Base-by-base conservation (phyloP, 2,797 vertebrate genomes). In the Pseudochromis fuscus region DNA sequence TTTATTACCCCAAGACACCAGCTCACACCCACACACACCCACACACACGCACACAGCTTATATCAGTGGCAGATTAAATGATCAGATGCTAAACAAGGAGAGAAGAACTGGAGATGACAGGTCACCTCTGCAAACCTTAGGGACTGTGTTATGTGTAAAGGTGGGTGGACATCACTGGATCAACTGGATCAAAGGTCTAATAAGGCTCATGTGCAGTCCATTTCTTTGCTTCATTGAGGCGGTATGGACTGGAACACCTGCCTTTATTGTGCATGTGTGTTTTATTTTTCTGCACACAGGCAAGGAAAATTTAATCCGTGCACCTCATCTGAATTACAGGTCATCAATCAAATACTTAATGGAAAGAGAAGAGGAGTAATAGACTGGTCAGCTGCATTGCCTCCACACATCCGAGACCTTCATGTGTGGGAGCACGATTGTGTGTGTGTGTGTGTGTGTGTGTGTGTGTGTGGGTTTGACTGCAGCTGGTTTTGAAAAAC, bases 401-500 rank as follows among this genome's bases (percentile, higher is more conserved):
- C 61, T 75, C 38, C 66, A 24, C 10, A 65, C 66, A 76, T 57
- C 71, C 37, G 27, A 50, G 71, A 72, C 74, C 59, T 42, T 67
- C 28, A 57, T 35, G 51, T 52, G 30, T 62, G 56, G 50, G 19
- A 45, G 56, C 44, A 37, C 15, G 1, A 30, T 19, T 42, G 44
- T 72, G 35, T 66, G 35, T 72, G 45, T 70, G 64, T n/a, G n/a
- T n/a, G n/a, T n/a, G n/a, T n/a, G n/a, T 68, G 25, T 42, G 45
- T 69, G 59, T 23, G 48, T 73, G 71, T 68, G 57, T 61, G 33
- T 79, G 66, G 27, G 27, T 56, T 63, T 76, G 84, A 59, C 58
- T 87, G 80, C n/a, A 80, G 67, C 27, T 61, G 77, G 67, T 81
- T 93, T 92, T 90, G 91, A 89, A 85, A 90, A 90, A 86, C 69